These are phyloP conservation scores for Neolamprologus toae DNA, from an alignment of 2,113 vertebrate species.

Conservation along the genomic window DNA sequence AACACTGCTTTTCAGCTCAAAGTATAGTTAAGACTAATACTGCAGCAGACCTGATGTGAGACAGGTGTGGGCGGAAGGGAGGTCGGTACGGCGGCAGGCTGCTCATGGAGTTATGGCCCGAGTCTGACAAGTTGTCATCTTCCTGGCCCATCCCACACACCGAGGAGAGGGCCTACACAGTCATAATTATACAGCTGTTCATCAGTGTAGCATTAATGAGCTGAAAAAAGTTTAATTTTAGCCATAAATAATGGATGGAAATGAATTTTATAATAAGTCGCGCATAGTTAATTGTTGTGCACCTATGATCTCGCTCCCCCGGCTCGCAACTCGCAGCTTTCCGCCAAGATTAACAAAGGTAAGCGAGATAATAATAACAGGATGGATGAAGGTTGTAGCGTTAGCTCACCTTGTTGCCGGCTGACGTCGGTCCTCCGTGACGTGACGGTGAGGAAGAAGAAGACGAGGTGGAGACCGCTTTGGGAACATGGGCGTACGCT, in stretches of 20 bases:
- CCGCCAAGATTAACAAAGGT: neutral
- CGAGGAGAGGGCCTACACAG: slow-evolving; percentile 54
- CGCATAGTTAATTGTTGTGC: neutral
- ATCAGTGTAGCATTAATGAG: neutral
- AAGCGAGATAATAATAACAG: neutral
- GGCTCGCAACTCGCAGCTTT: neutral
- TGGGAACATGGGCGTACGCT: slow-evolving; percentile 62
- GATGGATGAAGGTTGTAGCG: neutral
- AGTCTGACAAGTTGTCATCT: slow-evolving; percentile 80
- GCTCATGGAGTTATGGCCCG: slow-evolving; percentile 88
- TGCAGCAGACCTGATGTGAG: slow-evolving; percentile 76
- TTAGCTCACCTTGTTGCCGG: slow-evolving; percentile 46
- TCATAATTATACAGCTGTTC: neutral
- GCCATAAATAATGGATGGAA: neutral
- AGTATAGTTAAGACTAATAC: neutral
- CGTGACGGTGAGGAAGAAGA: slow-evolving; percentile 77
- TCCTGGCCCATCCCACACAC: slow-evolving; percentile 74
- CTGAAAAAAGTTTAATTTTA: neutral
- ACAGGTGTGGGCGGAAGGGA: slow-evolving; percentile 78
- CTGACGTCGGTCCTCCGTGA: slow-evolving; percentile 54
- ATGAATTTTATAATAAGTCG: neutral
- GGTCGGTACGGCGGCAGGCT: slow-evolving; percentile 83
- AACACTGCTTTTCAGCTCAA: neutral
- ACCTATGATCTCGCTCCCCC: neutral
- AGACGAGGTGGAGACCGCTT: slow-evolving; percentile 80